Evolutionary conservation across 2,888 invertebrate species (phyloP).

Genomic region (Nezara viridula): DNA sequence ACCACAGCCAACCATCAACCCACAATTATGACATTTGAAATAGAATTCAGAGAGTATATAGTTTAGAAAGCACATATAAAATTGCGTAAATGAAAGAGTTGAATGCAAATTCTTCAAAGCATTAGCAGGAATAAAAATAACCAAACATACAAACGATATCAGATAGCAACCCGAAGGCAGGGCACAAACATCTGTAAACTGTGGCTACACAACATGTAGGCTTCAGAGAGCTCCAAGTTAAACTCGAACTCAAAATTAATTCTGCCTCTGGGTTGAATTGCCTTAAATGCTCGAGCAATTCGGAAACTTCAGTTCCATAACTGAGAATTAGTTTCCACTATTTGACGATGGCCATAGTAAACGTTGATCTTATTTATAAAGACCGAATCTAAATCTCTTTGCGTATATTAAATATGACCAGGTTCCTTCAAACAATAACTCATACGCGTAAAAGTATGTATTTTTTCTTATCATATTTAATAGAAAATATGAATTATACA

Average conservation of each 20-base stretch:
- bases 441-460: no score
- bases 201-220: background rate
- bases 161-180: background rate
- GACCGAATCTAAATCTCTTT: no score
- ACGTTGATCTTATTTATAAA: background rate
- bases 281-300: constrained; percentile 35
- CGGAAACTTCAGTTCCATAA: background rate
- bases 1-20: no score
- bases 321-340: background rate
- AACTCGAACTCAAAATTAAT: constrained; percentile 47
- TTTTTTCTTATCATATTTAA: no score
- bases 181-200: constrained; percentile 2
- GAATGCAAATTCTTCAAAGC: no score
- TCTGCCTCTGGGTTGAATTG: constrained; percentile 29
- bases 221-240: background rate
- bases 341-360: background rate
- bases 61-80: no score
- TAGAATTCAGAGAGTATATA: no score
- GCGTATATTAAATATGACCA: no score
- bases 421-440: no score
- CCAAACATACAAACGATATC: background rate
- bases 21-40: no score
- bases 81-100: no score
- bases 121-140: background rate
- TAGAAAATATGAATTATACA: no score